Conservation (phyloP, 2,888 invertebrate species). For the Calameuta filiformis region DNA sequence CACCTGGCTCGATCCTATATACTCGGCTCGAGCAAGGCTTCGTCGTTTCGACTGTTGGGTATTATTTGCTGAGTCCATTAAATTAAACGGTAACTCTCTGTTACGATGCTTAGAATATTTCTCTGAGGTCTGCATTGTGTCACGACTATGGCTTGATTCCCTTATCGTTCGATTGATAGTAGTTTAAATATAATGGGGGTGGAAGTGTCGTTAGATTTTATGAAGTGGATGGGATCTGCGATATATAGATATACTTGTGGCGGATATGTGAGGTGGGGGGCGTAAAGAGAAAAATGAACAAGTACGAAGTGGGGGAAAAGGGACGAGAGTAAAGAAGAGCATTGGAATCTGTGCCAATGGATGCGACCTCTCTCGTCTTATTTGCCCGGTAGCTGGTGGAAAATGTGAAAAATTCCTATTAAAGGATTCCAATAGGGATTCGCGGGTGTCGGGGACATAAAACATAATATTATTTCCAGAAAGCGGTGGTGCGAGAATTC, state of each 20-base stretch:
- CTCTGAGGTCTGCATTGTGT: not conserved
- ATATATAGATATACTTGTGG: not conserved
- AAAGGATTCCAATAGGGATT: conserved; percentile 58
- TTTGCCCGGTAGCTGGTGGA: conserved; percentile 52
- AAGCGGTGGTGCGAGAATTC: conserved; percentile 57
- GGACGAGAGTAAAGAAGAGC: conserved; percentile 14
- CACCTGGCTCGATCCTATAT: not conserved
- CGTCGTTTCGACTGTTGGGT: not conserved
- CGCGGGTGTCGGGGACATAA: conserved; percentile 55
- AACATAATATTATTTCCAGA: conserved; percentile 62
- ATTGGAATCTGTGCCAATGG: conserved; percentile 55
- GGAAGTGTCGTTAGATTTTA: not conserved
- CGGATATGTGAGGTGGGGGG: not conserved
- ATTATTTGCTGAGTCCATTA: not conserved
- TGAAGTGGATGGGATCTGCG: not conserved
- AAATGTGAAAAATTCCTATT: conserved; percentile 63
- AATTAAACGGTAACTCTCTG: not conserved
- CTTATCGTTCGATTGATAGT: not conserved
- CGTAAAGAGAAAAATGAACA: not conserved
- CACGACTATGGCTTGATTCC: not conserved
- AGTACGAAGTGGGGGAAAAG: not conserved
- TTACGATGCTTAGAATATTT: not conserved
- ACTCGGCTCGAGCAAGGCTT: not conserved
- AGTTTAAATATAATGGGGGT: not conserved
- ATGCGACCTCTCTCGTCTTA: conserved; percentile 51